phyloP scores from a whole-genome alignment of 2,797 vertebrate species.

The Acanthopagrus latus region DNA sequence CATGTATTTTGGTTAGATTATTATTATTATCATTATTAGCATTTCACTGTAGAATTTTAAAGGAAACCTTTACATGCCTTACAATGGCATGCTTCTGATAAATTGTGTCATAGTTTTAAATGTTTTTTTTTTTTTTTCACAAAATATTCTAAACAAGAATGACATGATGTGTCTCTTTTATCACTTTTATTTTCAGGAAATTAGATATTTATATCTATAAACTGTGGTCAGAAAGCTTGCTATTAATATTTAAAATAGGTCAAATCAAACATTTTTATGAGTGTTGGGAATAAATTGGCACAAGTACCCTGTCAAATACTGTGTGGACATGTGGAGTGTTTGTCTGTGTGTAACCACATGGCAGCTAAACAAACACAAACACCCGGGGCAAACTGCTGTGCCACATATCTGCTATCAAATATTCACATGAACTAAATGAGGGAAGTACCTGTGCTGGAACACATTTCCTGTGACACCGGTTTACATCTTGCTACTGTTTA shows the following conservation, averaged over 20 bases:
- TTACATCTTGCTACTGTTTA: conserved; percentile 43
- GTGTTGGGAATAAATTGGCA: conserved; percentile 51
- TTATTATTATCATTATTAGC: too few species aligned
- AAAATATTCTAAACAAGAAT: neutral
- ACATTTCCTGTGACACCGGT: conserved; percentile 38
- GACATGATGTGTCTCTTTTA: neutral
- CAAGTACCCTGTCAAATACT: conserved; percentile 46
- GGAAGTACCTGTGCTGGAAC: conserved; percentile 38
- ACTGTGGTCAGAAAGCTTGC: neutral
- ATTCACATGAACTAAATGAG: conserved; percentile 58
- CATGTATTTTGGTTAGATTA: neutral
- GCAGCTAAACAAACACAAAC: conserved; percentile 54
- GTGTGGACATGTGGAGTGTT: conserved; percentile 30
- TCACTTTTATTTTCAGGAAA: conserved; percentile 5
- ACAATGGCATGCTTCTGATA: neutral
- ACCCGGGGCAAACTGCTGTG: conserved; percentile 33
- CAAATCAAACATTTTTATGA: conserved; percentile 49
- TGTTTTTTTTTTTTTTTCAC: neutral
- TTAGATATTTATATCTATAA: neutral
- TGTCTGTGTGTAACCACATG: conserved; percentile 47
- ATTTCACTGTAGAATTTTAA: neutral
- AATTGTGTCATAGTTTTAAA: neutral
- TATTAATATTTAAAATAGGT: conserved; percentile 66
- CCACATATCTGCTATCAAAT: conserved; percentile 56
- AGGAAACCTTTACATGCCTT: neutral